phyloP scores from a whole-genome alignment of 1,140 invertebrate genomes.

The Cepaea nemoralis region DNA sequence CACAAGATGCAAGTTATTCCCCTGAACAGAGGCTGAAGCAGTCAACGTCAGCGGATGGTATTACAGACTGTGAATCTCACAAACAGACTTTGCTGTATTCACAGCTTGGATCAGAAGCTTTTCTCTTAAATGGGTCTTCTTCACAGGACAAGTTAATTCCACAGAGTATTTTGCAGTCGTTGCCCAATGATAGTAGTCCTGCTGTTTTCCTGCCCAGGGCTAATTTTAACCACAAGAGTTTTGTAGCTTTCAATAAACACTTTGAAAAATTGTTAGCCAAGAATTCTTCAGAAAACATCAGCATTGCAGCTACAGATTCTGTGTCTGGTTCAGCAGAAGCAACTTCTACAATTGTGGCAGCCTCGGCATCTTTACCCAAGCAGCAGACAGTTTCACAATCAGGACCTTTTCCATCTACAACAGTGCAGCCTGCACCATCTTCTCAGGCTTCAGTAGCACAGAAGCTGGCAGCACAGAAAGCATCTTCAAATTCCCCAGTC shows the following conservation, averaged over 20 bases:
- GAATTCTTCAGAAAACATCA: slow-evolving; percentile 17
- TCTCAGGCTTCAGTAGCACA: not conserved
- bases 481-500: not conserved
- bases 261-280: slow-evolving; percentile 41
- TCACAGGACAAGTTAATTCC: slow-evolving; percentile 6
- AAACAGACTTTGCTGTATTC: not conserved
- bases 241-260: slow-evolving; percentile 40
- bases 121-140: not conserved
- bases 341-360: not conserved
- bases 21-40: slow-evolving; percentile 27
- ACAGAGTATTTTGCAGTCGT: not conserved
- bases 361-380: not conserved
- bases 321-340: not conserved
- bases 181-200: not conserved
- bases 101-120: not conserved
- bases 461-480: not conserved
- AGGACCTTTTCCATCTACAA: no score
- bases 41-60: slow-evolving; percentile 40
- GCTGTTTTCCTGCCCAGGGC: not conserved
- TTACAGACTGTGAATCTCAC: not conserved
- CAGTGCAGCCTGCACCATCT: not conserved
- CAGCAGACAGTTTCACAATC: not conserved
- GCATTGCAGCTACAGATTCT: not conserved
- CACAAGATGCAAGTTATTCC: slow-evolving; percentile 17
- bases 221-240: slow-evolving; percentile 33